Evolutionary conservation across 2,113 vertebrate species (phyloP), one percentile per base, ranked within the genome.

Genomic region (Bujurquina vittata): DNA sequence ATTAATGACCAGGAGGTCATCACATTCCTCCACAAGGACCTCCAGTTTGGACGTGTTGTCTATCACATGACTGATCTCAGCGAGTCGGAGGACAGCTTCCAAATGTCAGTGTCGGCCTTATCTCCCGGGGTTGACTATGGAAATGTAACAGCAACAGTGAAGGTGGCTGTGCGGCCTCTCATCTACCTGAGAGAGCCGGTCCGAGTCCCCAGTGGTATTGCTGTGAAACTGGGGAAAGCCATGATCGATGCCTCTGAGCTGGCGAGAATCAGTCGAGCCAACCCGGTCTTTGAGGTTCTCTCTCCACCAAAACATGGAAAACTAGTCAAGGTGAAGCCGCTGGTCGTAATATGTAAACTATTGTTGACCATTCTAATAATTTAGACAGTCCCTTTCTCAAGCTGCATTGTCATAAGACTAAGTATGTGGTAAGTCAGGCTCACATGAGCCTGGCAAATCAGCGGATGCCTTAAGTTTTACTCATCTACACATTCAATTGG

Each of bases 231-330:
- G 83, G 94, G 93, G 75, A 96, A 92, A 52, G 87, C 93, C 83
- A 96, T 98, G 87, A 94, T 99, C 4, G 95, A 98, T 89, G 97
- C 96, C 60, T 96, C 96, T 0, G 95, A 97, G 76, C 94, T 99
- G 59, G 96, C 96, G 2, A 93, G 92, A 67, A 91, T 96, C 87
- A 97, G 96, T 75, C 91, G 95, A 17, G 97, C 94, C 10, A 94
- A 97, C 81, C 97, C 97, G 2, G 86, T 58, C 12, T 99, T 97
- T 93, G 95, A 97, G 91, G 95, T 97, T 83, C 86, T 95, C 23
- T 90, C 95, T 14, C 94, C 95, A 2, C 97, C 97, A 0, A 91
- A 91, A 85, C 93, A 97, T 2, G 96, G 96, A 54, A 97, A 94
- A 90, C 92, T 98, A 49, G 87, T 97, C 17, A 94, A 91, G 90